phyloP scores from a whole-genome alignment of 2,888 invertebrate species.

The Pheosia tremula region DNA sequence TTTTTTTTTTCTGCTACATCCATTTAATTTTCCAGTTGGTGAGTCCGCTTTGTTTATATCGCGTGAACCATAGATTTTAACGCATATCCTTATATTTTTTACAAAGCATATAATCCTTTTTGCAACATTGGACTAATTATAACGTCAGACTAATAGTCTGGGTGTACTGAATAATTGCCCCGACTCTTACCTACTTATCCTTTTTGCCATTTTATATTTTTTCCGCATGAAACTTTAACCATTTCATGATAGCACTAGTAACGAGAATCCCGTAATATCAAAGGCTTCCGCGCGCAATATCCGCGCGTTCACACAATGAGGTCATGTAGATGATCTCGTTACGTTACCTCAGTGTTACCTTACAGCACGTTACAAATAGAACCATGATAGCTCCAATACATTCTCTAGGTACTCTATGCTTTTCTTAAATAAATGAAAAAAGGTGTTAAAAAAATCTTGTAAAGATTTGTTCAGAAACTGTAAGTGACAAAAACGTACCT shows the following conservation, averaged over 20 bases:
- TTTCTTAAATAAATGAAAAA: background rate
- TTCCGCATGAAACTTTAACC: too few species aligned
- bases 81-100: background rate
- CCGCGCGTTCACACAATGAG: constrained; percentile 31
- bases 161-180: too few species aligned
- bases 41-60: constrained; percentile 47
- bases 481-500: too few species aligned
- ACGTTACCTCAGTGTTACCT: constrained; percentile 12
- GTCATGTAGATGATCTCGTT: constrained; percentile 38
- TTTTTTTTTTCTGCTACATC: constrained; percentile 86
- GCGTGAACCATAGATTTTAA: background rate
- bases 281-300: constrained; percentile 30
- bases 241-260: background rate
- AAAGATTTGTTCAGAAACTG: too few species aligned
- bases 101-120: too few species aligned
- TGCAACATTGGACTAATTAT: too few species aligned
- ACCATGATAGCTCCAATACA: background rate
- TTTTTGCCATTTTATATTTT: too few species aligned
- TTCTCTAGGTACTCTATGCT: background rate
- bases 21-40: constrained; percentile 87
- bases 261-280: constrained; percentile 23
- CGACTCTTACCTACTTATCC: too few species aligned
- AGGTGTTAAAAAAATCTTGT: too few species aligned
- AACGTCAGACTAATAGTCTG: too few species aligned
- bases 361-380: background rate